Percentiles rank a stretch among this genome's conserved stretches.
Conservation (phyloP, 2,113 vertebrate species). For the Oxyruncus cristatus region DNA sequence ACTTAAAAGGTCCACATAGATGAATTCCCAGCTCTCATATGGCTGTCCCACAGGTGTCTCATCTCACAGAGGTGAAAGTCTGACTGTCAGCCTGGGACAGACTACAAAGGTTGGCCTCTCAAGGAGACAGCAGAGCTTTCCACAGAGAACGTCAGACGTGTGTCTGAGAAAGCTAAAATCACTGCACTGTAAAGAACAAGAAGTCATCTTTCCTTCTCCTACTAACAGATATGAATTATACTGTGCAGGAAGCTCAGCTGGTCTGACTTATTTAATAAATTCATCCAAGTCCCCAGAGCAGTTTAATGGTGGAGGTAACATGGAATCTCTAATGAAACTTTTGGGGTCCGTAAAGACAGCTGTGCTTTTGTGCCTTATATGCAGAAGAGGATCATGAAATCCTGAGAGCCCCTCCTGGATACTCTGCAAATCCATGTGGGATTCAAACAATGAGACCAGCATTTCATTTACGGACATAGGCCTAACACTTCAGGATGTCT, state of each 20-base stretch:
- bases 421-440: neutral
- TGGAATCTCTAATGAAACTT: neutral
- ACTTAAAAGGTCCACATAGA: slow-evolving; percentile 33
- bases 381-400: neutral
- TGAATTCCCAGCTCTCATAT: slow-evolving; percentile 1
- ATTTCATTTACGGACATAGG: neutral
- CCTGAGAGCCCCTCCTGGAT: neutral
- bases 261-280: neutral
- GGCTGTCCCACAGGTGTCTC: slow-evolving; percentile 1
- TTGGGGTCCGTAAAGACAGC: neutral
- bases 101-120: neutral
- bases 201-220: neutral
- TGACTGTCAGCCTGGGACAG: neutral
- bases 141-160: accelerated
- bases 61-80: slow-evolving; percentile 13
- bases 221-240: neutral
- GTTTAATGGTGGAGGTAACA: neutral
- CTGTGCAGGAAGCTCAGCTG: neutral
- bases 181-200: neutral
- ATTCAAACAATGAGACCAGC: neutral
- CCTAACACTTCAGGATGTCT: neutral
- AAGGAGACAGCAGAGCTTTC: neutral
- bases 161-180: neutral
- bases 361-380: neutral
- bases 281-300: neutral